These are phyloP conservation scores for Cyrtonyx montezumae DNA, from an alignment of 2,113 vertebrate genomes.

Conservation along the genomic window DNA sequence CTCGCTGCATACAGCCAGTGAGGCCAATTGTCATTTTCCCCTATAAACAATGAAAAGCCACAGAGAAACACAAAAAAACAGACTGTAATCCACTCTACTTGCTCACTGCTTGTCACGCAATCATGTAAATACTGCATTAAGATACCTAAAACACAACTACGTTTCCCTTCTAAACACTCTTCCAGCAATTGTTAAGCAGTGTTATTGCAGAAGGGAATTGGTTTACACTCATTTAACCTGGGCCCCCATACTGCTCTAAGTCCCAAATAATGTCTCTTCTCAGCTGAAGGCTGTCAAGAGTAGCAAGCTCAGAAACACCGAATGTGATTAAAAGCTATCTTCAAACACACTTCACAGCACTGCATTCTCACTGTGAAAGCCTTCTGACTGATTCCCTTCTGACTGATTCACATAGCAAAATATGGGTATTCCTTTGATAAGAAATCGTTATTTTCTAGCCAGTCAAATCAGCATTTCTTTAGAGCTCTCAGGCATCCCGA, in stretches of 20 bases:
- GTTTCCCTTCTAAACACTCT: background rate
- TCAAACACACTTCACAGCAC: background rate
- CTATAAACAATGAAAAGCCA: background rate
- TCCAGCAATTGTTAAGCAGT: background rate
- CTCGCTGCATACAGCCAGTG: background rate
- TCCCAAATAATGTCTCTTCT: background rate
- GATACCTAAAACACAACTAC: slow-evolving; percentile 11
- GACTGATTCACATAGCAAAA: background rate
- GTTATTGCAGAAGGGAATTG: slow-evolving; percentile 11
- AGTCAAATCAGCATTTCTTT: background rate
- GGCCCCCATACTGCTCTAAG: background rate
- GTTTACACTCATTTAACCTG: slow-evolving; percentile 1
- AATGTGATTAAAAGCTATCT: slow-evolving; percentile 11
- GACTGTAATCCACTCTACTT: background rate
- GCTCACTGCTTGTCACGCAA: background rate
- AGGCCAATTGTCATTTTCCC: background rate
- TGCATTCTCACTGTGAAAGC: background rate
- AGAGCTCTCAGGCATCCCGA: background rate
- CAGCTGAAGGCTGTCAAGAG: background rate
- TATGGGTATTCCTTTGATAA: background rate
- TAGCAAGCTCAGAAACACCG: background rate
- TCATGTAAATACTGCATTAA: background rate
- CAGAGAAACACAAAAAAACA: background rate
- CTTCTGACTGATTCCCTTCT: background rate
- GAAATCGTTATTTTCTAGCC: background rate